Conservation (phyloP, 2,113 vertebrate species). For the Penelope pileata region DNA sequence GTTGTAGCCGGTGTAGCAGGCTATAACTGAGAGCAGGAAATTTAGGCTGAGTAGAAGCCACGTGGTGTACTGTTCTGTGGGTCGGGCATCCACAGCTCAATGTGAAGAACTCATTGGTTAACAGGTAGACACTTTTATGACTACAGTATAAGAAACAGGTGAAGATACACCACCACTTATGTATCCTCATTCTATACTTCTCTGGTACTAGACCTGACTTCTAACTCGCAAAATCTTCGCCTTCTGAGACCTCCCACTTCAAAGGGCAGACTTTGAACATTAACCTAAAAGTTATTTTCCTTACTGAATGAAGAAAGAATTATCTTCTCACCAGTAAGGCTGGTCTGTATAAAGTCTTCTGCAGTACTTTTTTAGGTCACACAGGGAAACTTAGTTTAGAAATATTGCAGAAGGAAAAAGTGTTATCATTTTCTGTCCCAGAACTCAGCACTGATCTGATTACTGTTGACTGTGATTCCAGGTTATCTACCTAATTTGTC, state of each 20-base stretch:
- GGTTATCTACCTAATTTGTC: constrained; percentile 61
- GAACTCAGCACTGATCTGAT: constrained; percentile 25
- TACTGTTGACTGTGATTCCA: constrained; percentile 59
- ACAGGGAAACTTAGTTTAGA: constrained; percentile 33
- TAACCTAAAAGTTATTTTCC: background rate
- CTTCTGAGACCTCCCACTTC: background rate
- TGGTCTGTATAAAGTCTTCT: background rate
- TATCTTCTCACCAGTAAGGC: background rate
- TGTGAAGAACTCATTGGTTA: background rate
- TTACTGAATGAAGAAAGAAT: background rate
- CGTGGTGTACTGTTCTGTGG: background rate
- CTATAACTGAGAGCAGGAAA: background rate
- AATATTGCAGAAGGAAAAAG: constrained; percentile 16
- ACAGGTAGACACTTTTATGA: background rate
- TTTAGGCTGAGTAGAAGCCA: background rate
- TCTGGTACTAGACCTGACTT: background rate
- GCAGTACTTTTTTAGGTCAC: background rate
- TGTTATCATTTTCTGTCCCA: constrained; percentile 1
- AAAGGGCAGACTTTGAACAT: background rate
- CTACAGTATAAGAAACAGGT: background rate
- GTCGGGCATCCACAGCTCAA: background rate
- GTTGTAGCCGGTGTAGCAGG: background rate
- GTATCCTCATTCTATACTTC: background rate
- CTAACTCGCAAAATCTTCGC: background rate
- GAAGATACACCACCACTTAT: background rate